phyloP scores from a whole-genome alignment of 1,140 invertebrate species.

The Ooceraea biroi region DNA sequence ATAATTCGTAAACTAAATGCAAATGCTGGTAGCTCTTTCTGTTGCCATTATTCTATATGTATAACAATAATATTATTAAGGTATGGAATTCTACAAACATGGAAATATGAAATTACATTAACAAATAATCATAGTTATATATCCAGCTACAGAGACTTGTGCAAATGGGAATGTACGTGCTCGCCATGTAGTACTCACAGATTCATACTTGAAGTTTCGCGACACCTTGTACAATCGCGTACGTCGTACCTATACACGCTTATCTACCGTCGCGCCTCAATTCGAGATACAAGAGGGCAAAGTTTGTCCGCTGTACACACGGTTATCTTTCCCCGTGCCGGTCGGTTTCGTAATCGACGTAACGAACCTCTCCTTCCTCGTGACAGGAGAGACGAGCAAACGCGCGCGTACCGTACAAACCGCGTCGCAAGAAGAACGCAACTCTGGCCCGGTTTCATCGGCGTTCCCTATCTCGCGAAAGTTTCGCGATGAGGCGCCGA shows the following conservation, averaged over 20 bases:
- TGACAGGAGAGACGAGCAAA: neutral
- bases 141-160: neutral
- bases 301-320: constrained; percentile 62
- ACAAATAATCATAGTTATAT: neutral
- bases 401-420: neutral
- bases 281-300: constrained; percentile 66
- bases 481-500: constrained; percentile 61
- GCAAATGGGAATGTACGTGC: neutral
- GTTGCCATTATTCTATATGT: neutral
- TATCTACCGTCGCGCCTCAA: constrained; percentile 64
- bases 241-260: constrained; percentile 35
- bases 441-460: constrained; percentile 40
- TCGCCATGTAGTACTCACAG: no score
- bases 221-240: constrained; percentile 28
- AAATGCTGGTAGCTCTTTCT: constrained; percentile 1
- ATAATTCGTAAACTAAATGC: constrained; percentile 19
- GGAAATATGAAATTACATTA: constrained; percentile 22
- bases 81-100: neutral
- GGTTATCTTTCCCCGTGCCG: constrained; percentile 59
- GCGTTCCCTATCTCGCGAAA: constrained; percentile 58
- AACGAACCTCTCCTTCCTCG: constrained; percentile 3
- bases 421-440: constrained; percentile 16
- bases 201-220: neutral
- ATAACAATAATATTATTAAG: neutral
- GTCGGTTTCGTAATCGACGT: constrained; percentile 67